Base-by-base conservation (phyloP, 2,113 vertebrate genomes). In the Psittacus erithacus region DNA sequence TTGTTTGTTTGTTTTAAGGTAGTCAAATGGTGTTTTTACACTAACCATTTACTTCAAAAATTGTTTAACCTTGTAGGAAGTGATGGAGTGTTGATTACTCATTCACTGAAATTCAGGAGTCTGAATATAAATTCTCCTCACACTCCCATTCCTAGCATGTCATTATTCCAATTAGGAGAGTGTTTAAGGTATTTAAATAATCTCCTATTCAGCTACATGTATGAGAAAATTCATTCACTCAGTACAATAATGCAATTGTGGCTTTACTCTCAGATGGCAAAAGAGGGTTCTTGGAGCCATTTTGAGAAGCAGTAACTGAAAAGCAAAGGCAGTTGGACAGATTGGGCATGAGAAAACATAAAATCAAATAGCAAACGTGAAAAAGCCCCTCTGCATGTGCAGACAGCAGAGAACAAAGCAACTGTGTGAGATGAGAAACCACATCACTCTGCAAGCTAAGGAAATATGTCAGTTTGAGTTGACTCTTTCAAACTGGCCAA, bases 211-310 rank as follows among this genome's bases (percentile, higher is more conserved):
- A 90, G 85, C 80, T 89, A 82, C 79, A 39, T 52, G 59, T 94
- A 41, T 92, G 84, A 95, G 92, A 93, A 91, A 92, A 89, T 80
- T 68, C 69, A 88, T 96, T 96, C 82, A 85, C 41, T 63, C 41
- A 65, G 79, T 53, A 96, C 94, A 96, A 85, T 93, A 95, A 95
- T 78, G 41, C 52, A 83, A 68, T 94, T 96, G 94, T 96, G 77
- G 88, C 77, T 93, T 94, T 92, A 84, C 73, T 86, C 84, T 81
- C 41, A 90, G 67, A 90, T 69, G 59, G 89, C 82, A 91, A 81
- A 82, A 68, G 68, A 71, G 63, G 73, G 63, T 49, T 75, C 33
- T 49, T 81, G 77, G 80, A 96, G 74, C 44, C 82, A 69, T 88
- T 96, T 82, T 74, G 82, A 44, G 88, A 71, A 85, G 53, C 59